Percentiles rank a stretch among this genome's conserved stretches.
These are phyloP conservation scores for Bombus ignitus DNA, from an alignment of 1,140 invertebrate species.

Conservation along the genomic window DNA sequence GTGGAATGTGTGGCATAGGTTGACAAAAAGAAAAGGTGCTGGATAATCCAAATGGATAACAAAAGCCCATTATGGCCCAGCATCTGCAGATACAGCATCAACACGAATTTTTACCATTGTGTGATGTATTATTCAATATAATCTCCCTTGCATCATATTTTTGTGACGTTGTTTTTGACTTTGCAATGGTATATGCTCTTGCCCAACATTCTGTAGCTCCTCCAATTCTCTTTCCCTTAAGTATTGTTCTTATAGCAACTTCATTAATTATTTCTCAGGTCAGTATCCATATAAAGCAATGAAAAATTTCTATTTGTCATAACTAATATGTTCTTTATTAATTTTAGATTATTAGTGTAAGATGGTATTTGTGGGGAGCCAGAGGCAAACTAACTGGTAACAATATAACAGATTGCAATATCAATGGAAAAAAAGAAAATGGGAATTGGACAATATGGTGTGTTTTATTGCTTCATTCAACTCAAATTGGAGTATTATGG, in stretches of 20 bases:
- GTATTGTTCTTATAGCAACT: constrained; percentile 86
- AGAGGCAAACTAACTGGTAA: constrained; percentile 75
- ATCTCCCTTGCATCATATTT: constrained; percentile 95
- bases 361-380: constrained; percentile 82
- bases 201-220: constrained; percentile 85
- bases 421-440: constrained; percentile 71
- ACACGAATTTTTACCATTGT: constrained; percentile 91
- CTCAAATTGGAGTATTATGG: constrained; percentile 94
- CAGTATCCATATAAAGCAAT: constrained; percentile 62
- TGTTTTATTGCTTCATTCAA: constrained; percentile 87
- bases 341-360: constrained; percentile 77
- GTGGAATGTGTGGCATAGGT: constrained; percentile 42
- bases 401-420: constrained; percentile 59
- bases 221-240: constrained; percentile 85
- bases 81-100: constrained; percentile 77
- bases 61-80: constrained; percentile 82
- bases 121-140: constrained; percentile 95
- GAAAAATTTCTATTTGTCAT: constrained; percentile 14
- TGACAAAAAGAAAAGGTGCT: constrained; percentile 54
- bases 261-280: constrained; percentile 90
- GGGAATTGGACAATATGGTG: constrained; percentile 79
- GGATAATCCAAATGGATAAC: constrained; percentile 80
- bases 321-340: constrained; percentile 3
- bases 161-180: constrained; percentile 94
- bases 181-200: constrained; percentile 92